phyloP scores from a whole-genome alignment of 2,888 invertebrate species.

The Strigamia maritima region DNA sequence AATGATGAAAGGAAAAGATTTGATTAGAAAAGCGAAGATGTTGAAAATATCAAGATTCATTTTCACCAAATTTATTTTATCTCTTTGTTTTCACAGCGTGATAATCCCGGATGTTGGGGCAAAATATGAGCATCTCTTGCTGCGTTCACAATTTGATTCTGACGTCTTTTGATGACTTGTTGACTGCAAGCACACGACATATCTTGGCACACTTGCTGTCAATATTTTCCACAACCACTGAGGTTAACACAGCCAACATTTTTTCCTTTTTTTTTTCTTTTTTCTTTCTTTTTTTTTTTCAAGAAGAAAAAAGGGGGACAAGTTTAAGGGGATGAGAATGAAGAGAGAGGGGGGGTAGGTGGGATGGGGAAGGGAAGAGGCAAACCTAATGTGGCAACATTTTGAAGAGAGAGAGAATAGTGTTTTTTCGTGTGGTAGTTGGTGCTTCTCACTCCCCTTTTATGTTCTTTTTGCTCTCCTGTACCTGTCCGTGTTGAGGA shows the following conservation, averaged over 20 bases:
- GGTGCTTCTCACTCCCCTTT: slow-evolving; percentile 32
- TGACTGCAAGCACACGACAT: not conserved
- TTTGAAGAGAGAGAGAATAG: slow-evolving; percentile 26
- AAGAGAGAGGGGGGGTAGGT: not conserved
- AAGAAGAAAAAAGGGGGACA: not conserved
- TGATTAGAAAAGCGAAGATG: not conserved
- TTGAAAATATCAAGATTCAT: not conserved
- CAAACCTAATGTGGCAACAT: slow-evolving; percentile 15
- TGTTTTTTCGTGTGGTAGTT: slow-evolving; percentile 32
- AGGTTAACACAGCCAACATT: not conserved
- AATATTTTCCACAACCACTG: not conserved
- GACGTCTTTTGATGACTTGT: slow-evolving; percentile 3
- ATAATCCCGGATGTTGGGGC: not conserved
- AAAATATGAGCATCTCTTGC: not conserved
- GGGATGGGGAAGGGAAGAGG: not conserved
- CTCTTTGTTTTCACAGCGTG: slow-evolving; percentile 1
- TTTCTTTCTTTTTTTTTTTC: not conserved
- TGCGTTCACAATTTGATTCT: slow-evolving; percentile 3
- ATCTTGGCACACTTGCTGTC: not conserved
- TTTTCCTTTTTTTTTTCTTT: no score
- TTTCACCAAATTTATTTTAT: not conserved
- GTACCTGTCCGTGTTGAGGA: slow-evolving; percentile 25
- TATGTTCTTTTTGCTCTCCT: slow-evolving; percentile 30
- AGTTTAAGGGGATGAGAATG: not conserved
- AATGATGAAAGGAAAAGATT: not conserved